Conservation (phyloP, 2,797 vertebrate species). For the Syndactyla subalaris region DNA sequence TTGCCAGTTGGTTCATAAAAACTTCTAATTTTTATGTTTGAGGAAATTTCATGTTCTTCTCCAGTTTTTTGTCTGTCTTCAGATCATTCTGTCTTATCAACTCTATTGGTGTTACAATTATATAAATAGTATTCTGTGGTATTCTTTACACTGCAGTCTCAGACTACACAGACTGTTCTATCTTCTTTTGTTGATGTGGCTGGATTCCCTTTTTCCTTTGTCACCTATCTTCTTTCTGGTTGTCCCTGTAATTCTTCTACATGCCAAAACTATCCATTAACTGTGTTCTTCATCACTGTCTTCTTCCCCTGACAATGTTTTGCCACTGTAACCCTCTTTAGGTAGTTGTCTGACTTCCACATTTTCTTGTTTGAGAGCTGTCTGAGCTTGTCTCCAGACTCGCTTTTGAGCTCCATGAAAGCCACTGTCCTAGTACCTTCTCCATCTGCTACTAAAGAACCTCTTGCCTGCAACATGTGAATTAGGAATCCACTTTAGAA, state of each 20-base stretch:
- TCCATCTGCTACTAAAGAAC: background rate
- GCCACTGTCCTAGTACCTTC: background rate
- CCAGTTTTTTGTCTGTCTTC: background rate
- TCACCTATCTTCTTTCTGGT: background rate
- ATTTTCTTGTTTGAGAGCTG: background rate
- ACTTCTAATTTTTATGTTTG: background rate
- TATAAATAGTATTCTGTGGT: background rate
- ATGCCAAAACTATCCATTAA: background rate
- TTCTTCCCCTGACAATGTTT: background rate
- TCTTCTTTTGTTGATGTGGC: fast-evolving
- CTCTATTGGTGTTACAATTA: background rate
- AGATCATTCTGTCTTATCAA: background rate
- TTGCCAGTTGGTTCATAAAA: background rate
- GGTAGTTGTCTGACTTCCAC: background rate
- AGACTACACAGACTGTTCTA: fast-evolving
- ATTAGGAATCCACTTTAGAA: background rate
- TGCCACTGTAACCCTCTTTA: background rate
- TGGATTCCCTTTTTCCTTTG: background rate
- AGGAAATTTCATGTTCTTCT: background rate
- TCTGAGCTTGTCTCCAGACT: background rate
- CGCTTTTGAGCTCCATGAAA: background rate
- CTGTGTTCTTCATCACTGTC: background rate
- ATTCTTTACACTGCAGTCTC: background rate
- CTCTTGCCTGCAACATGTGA: background rate
- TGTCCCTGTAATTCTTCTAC: background rate